Conservation (phyloP, 2,888 invertebrate genomes). For the Hydroisotoma schaefferi region DNA sequence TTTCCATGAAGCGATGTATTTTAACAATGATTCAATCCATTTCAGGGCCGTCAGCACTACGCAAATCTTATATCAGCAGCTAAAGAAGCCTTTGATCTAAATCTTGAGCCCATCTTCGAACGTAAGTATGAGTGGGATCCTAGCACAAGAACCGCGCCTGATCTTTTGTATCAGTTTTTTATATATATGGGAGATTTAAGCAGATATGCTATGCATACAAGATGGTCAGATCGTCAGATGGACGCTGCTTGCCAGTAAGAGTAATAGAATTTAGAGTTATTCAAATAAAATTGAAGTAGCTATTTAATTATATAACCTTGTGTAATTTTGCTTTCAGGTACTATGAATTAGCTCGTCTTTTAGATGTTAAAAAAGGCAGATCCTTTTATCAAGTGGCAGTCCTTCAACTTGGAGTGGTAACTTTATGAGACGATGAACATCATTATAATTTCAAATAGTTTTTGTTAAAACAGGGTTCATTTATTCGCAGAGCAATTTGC, state of each 20-base stretch:
- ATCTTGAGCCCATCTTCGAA: constrained; percentile 63
- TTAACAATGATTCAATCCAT: too few species aligned
- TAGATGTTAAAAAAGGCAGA: constrained; percentile 90
- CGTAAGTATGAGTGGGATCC: not conserved
- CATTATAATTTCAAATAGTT: too few species aligned
- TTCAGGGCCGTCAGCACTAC: constrained; percentile 16
- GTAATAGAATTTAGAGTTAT: too few species aligned
- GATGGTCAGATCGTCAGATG: constrained; percentile 47
- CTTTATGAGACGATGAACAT: too few species aligned
- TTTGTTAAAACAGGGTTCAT: too few species aligned
- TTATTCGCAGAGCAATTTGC: constrained; percentile 26
- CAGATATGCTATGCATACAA: constrained; percentile 61
- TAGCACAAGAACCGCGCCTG: not conserved
- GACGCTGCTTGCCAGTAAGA: too few species aligned
- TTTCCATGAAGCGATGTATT: not conserved
- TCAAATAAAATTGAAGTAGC: too few species aligned
- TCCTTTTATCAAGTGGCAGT: constrained; percentile 94
- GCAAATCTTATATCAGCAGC: constrained; percentile 1
- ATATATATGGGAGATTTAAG: constrained; percentile 89
- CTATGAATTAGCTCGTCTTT: constrained; percentile 77
- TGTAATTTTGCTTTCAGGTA: constrained; percentile 67
- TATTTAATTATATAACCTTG: constrained; percentile 13
- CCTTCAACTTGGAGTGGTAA: constrained; percentile 57
- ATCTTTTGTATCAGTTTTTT: constrained; percentile 61
- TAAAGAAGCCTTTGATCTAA: constrained; percentile 67